phyloP scores from a whole-genome alignment of 2,888 invertebrate species.

The Meiosimyza platycephala region DNA sequence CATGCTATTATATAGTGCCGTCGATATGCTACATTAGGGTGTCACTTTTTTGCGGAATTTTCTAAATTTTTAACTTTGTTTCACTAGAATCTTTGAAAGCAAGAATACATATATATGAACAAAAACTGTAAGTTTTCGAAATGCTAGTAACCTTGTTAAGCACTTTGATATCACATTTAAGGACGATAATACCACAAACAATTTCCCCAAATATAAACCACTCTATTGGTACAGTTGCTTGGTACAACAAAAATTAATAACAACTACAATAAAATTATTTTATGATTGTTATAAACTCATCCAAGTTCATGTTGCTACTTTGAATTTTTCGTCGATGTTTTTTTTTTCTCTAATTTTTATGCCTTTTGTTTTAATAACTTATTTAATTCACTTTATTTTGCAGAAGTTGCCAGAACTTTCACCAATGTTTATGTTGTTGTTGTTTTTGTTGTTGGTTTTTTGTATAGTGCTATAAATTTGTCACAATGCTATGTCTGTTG shows the following conservation, averaged over 20 bases:
- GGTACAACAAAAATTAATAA: slow-evolving; percentile 33
- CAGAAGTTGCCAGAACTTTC: background rate
- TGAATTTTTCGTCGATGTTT: slow-evolving; percentile 3
- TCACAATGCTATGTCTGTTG: slow-evolving; percentile 46
- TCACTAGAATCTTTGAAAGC: too few relatives aligned
- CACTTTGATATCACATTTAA: too few relatives aligned
- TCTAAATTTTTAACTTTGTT: too few relatives aligned
- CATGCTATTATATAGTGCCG: slow-evolving; percentile 53
- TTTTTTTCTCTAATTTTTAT: slow-evolving; percentile 22
- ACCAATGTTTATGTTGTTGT: slow-evolving; percentile 21
- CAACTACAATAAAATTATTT: slow-evolving; percentile 40
- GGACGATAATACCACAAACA: too few relatives aligned
- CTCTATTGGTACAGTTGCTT: background rate
- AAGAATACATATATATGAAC: too few relatives aligned
- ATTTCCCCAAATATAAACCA: too few relatives aligned
- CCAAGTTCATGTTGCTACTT: slow-evolving; percentile 30
- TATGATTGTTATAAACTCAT: slow-evolving; percentile 44
- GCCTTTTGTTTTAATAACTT: slow-evolving; percentile 41
- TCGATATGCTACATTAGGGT: background rate
- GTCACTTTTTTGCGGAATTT: too few relatives aligned
- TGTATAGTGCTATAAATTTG: slow-evolving; percentile 48
- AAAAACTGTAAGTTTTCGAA: too few relatives aligned
- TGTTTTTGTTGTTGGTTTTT: slow-evolving; percentile 23
- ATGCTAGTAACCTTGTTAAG: too few relatives aligned
- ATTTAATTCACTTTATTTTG: slow-evolving; percentile 36